Evolutionary conservation across 2,113 vertebrate species (phyloP).

Genomic region (Romanogobio albipinnatus): DNA sequence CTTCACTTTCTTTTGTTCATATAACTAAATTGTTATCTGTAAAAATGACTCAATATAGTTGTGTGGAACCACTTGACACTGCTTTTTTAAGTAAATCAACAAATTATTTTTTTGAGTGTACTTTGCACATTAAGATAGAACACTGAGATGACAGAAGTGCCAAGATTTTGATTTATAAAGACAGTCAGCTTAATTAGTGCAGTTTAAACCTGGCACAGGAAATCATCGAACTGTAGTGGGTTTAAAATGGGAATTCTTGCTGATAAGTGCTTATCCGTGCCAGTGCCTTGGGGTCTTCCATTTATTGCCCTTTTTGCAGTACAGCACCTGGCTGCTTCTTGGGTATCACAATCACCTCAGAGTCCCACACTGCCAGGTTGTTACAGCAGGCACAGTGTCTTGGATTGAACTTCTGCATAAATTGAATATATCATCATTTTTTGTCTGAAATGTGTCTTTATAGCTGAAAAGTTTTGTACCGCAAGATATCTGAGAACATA

Average conservation of each 20-base stretch:
- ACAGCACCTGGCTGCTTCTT: slow-evolving; percentile 17
- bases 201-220: slow-evolving; percentile 2
- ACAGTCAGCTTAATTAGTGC: slow-evolving; percentile 36
- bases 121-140: not conserved
- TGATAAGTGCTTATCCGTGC: slow-evolving; percentile 26
- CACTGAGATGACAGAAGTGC: not conserved
- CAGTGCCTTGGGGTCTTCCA: not conserved
- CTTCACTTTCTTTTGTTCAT: no score
- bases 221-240: not conserved
- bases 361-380: not conserved
- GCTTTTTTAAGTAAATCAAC: no score
- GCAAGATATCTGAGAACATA: not conserved
- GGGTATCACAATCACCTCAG: not conserved
- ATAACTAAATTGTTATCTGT: no score
- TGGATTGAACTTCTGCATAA: not conserved
- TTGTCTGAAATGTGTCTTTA: not conserved
- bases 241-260: slow-evolving; percentile 15
- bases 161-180: not conserved
- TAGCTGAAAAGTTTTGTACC: not conserved
- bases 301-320: slow-evolving; percentile 32
- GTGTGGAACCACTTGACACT: no score
- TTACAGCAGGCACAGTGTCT: not conserved
- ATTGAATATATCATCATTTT: not conserved
- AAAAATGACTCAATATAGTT: no score
- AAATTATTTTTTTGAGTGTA: no score